Evolutionary conservation across 2,113 vertebrate genomes (phyloP).

Genomic region (Sapayoa aenigma): DNA sequence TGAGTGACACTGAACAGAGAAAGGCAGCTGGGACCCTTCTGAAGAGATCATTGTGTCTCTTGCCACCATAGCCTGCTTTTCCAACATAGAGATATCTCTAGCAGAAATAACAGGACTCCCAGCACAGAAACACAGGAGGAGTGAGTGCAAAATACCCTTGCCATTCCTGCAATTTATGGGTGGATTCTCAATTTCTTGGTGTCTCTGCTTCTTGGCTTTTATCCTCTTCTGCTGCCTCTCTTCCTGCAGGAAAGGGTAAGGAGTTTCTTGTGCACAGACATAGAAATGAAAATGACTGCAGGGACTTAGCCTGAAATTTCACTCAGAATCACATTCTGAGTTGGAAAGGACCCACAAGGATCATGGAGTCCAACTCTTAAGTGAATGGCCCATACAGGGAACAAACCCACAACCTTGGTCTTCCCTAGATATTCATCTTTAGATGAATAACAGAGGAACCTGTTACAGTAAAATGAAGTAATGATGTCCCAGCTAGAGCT

Average conservation of each 20-base stretch:
- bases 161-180: background rate
- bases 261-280: background rate
- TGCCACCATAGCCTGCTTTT: background rate
- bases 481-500: background rate
- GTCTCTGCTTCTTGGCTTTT: background rate
- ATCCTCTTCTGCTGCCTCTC: background rate
- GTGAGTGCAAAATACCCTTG: background rate
- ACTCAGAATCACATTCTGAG: no score
- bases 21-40: slow-evolving; percentile 56
- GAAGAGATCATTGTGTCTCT: slow-evolving; percentile 36
- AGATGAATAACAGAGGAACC: background rate
- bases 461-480: background rate
- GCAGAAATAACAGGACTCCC: background rate
- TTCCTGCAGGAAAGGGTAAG: background rate
- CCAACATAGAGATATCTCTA: background rate
- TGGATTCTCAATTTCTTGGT: background rate
- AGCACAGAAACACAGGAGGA: background rate
- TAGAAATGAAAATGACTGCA: background rate
- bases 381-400: no score
- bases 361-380: no score
- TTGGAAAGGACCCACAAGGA: no score
- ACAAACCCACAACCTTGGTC: no score
- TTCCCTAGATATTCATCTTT: background rate
- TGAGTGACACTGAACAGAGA: slow-evolving; percentile 37
- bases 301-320: background rate